These are phyloP conservation scores for Thereva nobilitata DNA, from an alignment of 2,888 invertebrate genomes.

Conservation along the genomic window DNA sequence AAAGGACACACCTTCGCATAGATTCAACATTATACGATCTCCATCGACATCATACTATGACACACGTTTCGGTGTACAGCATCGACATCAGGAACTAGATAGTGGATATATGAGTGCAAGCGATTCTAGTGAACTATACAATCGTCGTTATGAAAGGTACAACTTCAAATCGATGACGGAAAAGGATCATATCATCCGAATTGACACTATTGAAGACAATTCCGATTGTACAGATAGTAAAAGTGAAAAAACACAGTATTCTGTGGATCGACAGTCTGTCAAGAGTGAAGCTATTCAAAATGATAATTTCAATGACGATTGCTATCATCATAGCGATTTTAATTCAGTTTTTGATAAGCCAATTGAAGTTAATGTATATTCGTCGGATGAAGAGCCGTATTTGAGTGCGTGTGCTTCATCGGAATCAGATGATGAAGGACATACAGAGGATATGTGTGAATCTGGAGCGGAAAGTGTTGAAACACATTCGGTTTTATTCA, in stretches of 20 bases:
- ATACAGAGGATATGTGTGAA: slow-evolving; percentile 80
- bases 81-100: slow-evolving; percentile 64
- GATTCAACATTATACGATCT: slow-evolving; percentile 18
- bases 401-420: slow-evolving; percentile 41
- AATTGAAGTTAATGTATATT: slow-evolving; percentile 42
- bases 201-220: slow-evolving; percentile 55
- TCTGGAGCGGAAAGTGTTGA: slow-evolving; percentile 86
- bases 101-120: slow-evolving; percentile 81
- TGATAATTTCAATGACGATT: neutral
- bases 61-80: slow-evolving; percentile 4
- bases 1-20: neutral
- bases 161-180: slow-evolving; percentile 54
- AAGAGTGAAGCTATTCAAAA: neutral
- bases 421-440: slow-evolving; percentile 71
- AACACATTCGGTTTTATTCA: slow-evolving; percentile 85
- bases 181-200: slow-evolving; percentile 51
- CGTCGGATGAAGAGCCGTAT: slow-evolving; percentile 43
- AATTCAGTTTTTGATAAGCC: slow-evolving; percentile 36
- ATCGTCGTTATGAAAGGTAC: slow-evolving; percentile 59
- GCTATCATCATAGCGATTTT: slow-evolving; percentile 4
- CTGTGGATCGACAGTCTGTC: neutral
- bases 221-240: slow-evolving; percentile 44
- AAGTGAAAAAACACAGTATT: slow-evolving; percentile 5
- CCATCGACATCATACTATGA: slow-evolving; percentile 25
- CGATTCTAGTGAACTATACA: slow-evolving; percentile 70